Evolutionary conservation across 30 jellyfish, hydroid and myxozoan genomes (phyloP), one percentile per base, ranked within the genome.

Genomic region (Catostylus mosaicus): DNA sequence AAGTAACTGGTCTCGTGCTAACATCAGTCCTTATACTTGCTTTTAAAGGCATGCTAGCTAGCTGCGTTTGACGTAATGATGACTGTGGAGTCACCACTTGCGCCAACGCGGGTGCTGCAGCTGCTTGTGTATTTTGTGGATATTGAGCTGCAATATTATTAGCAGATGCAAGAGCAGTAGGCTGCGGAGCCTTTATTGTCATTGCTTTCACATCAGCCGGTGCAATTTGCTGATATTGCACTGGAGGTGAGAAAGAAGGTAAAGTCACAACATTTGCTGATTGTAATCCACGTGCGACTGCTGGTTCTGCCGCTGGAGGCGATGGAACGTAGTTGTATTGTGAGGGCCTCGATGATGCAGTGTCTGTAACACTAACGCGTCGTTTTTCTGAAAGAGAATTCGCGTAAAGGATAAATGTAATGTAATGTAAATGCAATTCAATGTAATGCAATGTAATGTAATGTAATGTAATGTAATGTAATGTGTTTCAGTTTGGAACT

Each of bases 311-410:
- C 50, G 30, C 45, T 3, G 95, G 89, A 0, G 89, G 31, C 6
- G 23, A 43, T 6, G 95, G 95, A 0, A 85, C 95, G 36, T 56
- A 61, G 74, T 85, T 85, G 88, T 57, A 85, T 31, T 34, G 78
- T 6, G 82, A 75, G 46, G 66, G 60, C 29, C n/a, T 82, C 24
- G 89, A 26, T 20, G 83, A 60, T 19, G 67, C 30, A 4, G 64
- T 46, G 22, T 66, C 84, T 1, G 71, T 22, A 37, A 38, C 36
- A 29, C 11, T 29, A 22, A 59, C 77, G 63, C 80, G 88, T 1
- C 84, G 74, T 67, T 85, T 85, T 33, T 73, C 86, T 75, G 79
- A 20, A 20, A 45, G 12, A 77, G 63, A 48, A 4, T 48, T 48
- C 20, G 63, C 3, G 14, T 40, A 40, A n/a, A n/a, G n/a, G n/a